Conservation (phyloP, 2,113 vertebrate genomes). For the Xyliphius kryptos region DNA sequence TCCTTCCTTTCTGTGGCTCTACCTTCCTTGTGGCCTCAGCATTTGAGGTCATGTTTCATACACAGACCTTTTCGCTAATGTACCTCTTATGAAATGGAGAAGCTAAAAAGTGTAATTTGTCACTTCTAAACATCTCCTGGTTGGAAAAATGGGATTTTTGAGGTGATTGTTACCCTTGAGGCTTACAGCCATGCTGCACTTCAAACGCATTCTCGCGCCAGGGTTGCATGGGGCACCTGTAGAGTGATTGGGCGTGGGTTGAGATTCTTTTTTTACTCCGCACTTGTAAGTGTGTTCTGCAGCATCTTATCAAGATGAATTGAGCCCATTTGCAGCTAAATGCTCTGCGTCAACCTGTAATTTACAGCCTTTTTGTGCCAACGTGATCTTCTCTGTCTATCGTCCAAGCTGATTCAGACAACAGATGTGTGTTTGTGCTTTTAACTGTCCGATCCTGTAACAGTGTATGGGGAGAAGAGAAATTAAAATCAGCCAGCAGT, state of each 20-base stretch:
- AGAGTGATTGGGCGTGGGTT: conserved; percentile 30
- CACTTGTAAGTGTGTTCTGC: conserved; percentile 21
- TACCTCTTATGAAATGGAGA: conserved; percentile 51
- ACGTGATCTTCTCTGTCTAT: conserved; percentile 38
- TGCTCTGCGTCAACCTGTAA: conserved; percentile 38
- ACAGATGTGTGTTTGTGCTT: conserved; percentile 23
- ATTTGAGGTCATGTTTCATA: conserved; percentile 41
- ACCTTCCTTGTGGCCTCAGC: conserved; percentile 38
- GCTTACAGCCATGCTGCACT: conserved; percentile 40
- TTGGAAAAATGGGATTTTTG: conserved; percentile 46
- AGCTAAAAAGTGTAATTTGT: conserved; percentile 60
- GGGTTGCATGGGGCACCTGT: conserved; percentile 42
- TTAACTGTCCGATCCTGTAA: conserved; percentile 17
- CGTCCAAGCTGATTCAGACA: conserved; percentile 25
- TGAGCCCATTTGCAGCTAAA: conserved; percentile 41
- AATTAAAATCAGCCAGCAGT: conserved; percentile 16
- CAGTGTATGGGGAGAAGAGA: conserved; percentile 14
- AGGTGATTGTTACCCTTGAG: conserved; percentile 54
- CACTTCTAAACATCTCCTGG: conserved; percentile 49
- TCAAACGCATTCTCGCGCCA: conserved; percentile 41
- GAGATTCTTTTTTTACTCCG: conserved; percentile 10
- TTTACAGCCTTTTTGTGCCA: conserved; percentile 31
- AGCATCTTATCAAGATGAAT: conserved; percentile 41
- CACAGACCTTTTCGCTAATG: conserved; percentile 52
- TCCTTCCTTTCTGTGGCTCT: conserved; percentile 12